phyloP scores from a whole-genome alignment of 2,888 invertebrate species.

The Stramonita haemastoma region DNA sequence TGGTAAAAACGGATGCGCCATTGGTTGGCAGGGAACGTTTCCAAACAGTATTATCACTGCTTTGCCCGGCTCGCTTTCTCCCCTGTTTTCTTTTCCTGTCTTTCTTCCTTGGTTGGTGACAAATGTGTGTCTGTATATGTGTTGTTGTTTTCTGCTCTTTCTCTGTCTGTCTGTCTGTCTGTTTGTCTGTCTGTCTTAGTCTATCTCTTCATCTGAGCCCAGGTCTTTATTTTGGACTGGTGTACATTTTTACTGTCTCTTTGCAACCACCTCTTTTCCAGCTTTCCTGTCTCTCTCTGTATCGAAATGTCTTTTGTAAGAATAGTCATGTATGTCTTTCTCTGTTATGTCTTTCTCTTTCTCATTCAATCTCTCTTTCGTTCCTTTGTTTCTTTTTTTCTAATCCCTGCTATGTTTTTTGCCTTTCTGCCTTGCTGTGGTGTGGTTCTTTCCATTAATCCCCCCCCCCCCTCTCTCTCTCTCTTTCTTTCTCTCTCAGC shows the following conservation, averaged over 20 bases:
- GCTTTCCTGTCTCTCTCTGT: not conserved
- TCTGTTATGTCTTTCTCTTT: not conserved
- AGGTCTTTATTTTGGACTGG: no score
- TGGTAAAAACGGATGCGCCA: no score
- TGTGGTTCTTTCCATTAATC: no score
- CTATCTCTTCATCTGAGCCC: not conserved
- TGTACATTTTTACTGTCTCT: not conserved
- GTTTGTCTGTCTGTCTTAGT: not conserved
- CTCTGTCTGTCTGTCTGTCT: constrained; percentile 2
- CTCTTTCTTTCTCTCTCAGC: no score
- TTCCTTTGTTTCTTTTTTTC: no score
- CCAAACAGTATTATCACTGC: no score
- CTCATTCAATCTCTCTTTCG: no score
- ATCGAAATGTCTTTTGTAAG: not conserved
- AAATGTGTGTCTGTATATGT: not conserved
- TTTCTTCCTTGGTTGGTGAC: not conserved
- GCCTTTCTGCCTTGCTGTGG: no score
- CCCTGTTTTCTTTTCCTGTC: not conserved
- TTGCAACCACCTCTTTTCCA: not conserved
- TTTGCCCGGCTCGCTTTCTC: no score
- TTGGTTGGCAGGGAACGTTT: no score
- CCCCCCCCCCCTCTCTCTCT: no score
- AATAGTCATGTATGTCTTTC: not conserved
- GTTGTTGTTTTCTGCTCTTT: not conserved
- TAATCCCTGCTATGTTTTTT: no score